phyloP scores from a whole-genome alignment of 1,140 invertebrate species.

The Eubasilissa regina region DNA sequence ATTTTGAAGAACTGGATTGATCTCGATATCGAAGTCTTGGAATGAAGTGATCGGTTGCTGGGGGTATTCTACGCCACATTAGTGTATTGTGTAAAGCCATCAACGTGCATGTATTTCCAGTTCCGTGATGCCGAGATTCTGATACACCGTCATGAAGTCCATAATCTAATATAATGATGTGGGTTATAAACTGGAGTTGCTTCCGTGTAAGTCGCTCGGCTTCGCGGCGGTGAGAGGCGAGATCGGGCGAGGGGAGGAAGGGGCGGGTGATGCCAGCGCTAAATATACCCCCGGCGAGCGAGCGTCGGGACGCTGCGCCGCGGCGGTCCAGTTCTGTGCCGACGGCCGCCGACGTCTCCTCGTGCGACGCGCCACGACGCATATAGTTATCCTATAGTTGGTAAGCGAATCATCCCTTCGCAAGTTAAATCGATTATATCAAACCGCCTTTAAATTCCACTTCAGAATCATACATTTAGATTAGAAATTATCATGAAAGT shows the following conservation, averaged over 20 bases:
- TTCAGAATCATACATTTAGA: background rate
- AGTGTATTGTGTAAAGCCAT: no score
- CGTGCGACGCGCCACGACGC: constrained; percentile 43
- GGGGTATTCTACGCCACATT: no score
- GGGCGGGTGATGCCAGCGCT: background rate
- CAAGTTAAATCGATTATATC: constrained; percentile 24
- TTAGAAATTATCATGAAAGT: background rate
- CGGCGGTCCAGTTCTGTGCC: constrained; percentile 51
- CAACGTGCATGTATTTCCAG: no score
- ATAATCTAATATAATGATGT: constrained; percentile 12
- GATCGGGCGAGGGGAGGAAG: background rate
- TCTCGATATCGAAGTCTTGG: no score
- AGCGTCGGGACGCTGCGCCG: constrained; percentile 48
- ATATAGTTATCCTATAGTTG: constrained; percentile 47
- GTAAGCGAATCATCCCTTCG: constrained; percentile 51
- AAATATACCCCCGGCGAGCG: constrained; percentile 27
- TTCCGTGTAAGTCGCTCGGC: constrained; percentile 30
- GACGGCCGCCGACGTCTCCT: constrained; percentile 45
- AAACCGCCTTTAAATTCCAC: constrained; percentile 9
- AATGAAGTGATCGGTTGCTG: no score
- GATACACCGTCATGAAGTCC: background rate
- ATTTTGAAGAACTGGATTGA: no score
- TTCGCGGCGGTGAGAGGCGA: constrained; percentile 7
- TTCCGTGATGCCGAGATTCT: no score
- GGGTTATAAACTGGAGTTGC: constrained; percentile 29